These are phyloP conservation scores for Xenopus tropicalis DNA, from an alignment of 2,113 vertebrate genomes.

Conservation along the genomic window UCB_Xtro_10.0 CM004450.2:49884001-49884500, in stretches of 20 bases:
- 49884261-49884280: background rate
- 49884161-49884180: constrained; percentile 36
- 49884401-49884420: no score
- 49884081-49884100: constrained; percentile 25
- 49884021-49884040: constrained; percentile 16
- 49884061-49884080: constrained; percentile 37
- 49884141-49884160: constrained; percentile 24
- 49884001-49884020: constrained; percentile 9
- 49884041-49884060: constrained; percentile 25
- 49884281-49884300: no score
- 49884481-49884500: no score
- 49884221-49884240: constrained; percentile 10
- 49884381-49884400: no score
- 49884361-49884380: no score
- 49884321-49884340: no score
- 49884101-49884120: constrained; percentile 28
- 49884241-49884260: background rate
- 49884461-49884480: no score
- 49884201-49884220: background rate
- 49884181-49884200: constrained; percentile 19
- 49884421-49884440: no score
- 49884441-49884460: no score
- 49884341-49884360: no score
- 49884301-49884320: no score
- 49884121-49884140: constrained; percentile 24